Conservation (phyloP, 2,888 invertebrate genomes). For the Stenotaenia linearis region DNA sequence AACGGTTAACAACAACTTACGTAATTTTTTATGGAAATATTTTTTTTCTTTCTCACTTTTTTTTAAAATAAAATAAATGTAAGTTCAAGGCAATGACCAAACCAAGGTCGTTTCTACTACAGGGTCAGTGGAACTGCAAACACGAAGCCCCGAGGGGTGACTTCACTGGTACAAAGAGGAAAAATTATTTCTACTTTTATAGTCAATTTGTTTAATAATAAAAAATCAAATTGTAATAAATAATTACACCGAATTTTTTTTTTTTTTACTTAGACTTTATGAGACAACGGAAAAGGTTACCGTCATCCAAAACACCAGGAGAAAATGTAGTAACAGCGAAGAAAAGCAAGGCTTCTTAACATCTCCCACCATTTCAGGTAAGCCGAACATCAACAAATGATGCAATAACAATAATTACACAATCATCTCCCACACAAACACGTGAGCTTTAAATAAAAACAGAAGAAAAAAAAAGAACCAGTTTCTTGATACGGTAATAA, state of each 20-base stretch:
- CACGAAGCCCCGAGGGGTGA: conserved; percentile 13
- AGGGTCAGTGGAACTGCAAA: conserved; percentile 26
- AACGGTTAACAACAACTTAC: too few relatives aligned
- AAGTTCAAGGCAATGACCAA: conserved; percentile 26
- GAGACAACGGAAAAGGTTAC: neutral
- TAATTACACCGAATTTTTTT: neutral
- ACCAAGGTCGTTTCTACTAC: conserved; percentile 26
- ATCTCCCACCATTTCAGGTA: neutral
- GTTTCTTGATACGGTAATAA: neutral
- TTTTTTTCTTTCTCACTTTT: too few relatives aligned
- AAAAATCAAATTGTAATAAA: neutral
- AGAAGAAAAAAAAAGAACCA: neutral
- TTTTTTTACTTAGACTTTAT: neutral
- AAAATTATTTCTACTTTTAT: conserved; percentile 4
- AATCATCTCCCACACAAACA: neutral
- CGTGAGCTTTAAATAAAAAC: neutral
- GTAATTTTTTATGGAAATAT: neutral
- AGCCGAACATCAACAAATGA: neutral
- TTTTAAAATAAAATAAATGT: neutral
- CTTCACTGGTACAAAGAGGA: conserved; percentile 2
- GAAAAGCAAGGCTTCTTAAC: conserved; percentile 3
- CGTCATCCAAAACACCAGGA: neutral
- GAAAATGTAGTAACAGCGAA: neutral
- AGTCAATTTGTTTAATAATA: neutral
- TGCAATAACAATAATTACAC: neutral